Percentiles rank a stretch among this genome's conserved stretches.
Evolutionary conservation across 2,113 vertebrate genomes (phyloP).

Genomic region (Sylvietta virens): DNA sequence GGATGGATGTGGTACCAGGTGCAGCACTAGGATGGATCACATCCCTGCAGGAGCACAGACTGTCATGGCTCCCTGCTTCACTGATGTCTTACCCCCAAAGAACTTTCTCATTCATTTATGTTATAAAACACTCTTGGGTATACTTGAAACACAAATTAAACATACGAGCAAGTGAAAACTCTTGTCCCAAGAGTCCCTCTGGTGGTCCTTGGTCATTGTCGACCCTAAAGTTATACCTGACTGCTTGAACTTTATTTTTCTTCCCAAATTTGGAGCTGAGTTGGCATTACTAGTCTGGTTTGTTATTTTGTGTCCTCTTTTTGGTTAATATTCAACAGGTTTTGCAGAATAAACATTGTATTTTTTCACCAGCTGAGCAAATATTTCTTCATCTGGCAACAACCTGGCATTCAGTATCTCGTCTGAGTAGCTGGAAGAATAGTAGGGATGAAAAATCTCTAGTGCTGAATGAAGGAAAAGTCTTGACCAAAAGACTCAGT

Average conservation of each 20-base stretch:
- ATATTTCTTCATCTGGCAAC: not conserved
- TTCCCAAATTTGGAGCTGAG: not conserved
- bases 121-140: not conserved
- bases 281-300: not conserved
- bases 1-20: not conserved
- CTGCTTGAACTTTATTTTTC: rapidly evolving
- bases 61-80: not conserved
- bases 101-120: not conserved
- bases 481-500: not conserved
- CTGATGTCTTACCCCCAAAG: not conserved
- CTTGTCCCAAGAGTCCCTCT: not conserved
- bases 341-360: not conserved
- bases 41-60: not conserved
- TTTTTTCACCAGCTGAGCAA: not conserved
- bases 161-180: not conserved
- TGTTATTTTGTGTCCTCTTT: not conserved
- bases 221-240: not conserved
- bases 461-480: not conserved
- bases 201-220: not conserved
- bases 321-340: not conserved
- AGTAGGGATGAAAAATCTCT: not conserved
- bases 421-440: not conserved
- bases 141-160: not conserved
- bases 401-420: not conserved
- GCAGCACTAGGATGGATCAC: not conserved